A percentile compares a stretch with the other conserved stretches of the same genome.
Conservation (phyloP, 2,888 invertebrate species). For the Drosophila limbata region DNA sequence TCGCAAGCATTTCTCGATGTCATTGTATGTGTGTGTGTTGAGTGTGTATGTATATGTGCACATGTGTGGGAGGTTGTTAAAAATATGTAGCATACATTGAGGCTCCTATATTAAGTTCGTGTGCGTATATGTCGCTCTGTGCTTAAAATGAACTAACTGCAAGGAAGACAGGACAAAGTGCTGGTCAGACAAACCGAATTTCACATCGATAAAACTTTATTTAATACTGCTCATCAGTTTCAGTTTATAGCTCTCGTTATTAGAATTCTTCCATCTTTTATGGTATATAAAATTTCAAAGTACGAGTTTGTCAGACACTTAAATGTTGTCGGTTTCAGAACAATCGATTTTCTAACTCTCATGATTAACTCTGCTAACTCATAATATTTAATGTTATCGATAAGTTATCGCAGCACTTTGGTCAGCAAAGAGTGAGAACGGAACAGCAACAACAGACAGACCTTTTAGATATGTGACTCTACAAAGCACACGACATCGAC, state of each 20-base stretch:
- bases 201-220: constrained; percentile 13
- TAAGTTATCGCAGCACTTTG: neutral
- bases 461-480: constrained; percentile 11
- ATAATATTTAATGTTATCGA: constrained; percentile 7
- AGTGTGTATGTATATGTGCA: constrained; percentile 2
- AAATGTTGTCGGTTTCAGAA: neutral
- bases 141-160: constrained; percentile 3
- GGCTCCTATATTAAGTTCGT: constrained; percentile 34
- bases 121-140: constrained; percentile 12
- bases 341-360: neutral
- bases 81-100: constrained; percentile 36
- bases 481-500: constrained; percentile 46
- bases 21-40: neutral
- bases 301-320: neutral
- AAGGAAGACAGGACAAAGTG: neutral
- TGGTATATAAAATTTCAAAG: neutral
- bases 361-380: no score
- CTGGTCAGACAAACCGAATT: constrained; percentile 1
- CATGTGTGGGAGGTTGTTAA: constrained; percentile 24
- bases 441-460: constrained; percentile 5
- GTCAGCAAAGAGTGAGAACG: neutral
- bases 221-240: neutral
- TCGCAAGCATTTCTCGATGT: constrained; percentile 21
- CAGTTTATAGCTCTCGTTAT: neutral
- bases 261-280: neutral